Percentiles rank a stretch among this genome's conserved stretches.
Evolutionary conservation across 2,113 vertebrate species (phyloP).

Genomic region (Delphinapterus leucas): DNA sequence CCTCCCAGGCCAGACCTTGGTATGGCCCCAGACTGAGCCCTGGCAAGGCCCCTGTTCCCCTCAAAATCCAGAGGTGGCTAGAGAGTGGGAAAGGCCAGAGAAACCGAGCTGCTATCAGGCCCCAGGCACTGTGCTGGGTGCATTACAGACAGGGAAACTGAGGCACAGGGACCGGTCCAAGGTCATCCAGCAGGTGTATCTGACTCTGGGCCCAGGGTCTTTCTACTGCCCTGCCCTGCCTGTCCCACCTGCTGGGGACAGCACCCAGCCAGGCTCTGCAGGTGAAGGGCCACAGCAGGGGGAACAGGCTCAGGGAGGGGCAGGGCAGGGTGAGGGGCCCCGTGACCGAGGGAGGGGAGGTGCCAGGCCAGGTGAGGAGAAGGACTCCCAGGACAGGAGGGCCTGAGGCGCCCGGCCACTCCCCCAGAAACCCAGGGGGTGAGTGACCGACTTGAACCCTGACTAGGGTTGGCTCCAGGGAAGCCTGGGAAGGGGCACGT

Average conservation of each 20-base stretch:
- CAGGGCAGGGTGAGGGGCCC: rapidly evolving
- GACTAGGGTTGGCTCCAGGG: background rate
- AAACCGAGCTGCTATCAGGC: background rate
- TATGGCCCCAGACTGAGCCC: background rate
- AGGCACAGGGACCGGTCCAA: background rate
- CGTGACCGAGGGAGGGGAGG: rapidly evolving
- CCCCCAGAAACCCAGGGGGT: background rate
- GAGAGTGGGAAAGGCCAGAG: no score
- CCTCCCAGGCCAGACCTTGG: background rate
- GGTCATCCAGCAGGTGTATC: background rate
- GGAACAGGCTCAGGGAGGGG: no score
- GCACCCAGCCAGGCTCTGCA: background rate
- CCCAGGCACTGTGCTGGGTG: background rate
- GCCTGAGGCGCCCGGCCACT: background rate
- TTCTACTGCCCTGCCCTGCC: background rate
- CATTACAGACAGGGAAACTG: background rate
- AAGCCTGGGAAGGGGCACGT: background rate
- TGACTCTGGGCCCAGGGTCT: background rate
- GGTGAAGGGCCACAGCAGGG: background rate
- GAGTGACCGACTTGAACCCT: background rate
- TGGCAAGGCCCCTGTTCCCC: background rate
- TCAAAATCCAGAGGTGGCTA: background rate
- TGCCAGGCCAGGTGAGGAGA: background rate
- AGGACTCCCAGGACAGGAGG: background rate
- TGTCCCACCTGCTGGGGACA: no score